These are phyloP conservation scores for Crocidura indochinensis DNA, from an alignment of 2,797 vertebrate species.

Conservation along the genomic window DNA sequence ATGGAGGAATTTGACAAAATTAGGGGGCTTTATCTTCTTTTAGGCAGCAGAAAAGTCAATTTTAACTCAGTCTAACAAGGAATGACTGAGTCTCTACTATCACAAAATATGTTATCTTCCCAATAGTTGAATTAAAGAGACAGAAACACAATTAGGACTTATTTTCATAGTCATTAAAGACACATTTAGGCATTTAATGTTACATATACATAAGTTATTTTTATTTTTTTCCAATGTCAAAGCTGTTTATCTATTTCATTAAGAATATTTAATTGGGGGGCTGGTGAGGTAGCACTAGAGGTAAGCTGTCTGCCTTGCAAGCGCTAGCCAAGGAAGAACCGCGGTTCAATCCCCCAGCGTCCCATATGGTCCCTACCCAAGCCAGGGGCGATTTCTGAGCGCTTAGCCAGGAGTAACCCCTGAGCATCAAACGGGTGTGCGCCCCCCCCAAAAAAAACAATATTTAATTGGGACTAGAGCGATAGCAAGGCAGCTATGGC, in stretches of 20 bases:
- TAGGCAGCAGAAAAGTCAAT: constrained; percentile 21
- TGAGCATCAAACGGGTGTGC: too few relatives aligned
- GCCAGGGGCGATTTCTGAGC: too few relatives aligned
- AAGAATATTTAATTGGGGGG: too few relatives aligned
- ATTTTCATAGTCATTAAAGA: constrained; percentile 18
- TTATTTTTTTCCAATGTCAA: background rate
- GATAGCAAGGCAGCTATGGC: too few relatives aligned
- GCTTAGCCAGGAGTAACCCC: too few relatives aligned
- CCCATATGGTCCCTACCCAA: too few relatives aligned
- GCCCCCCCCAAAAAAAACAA: too few relatives aligned
- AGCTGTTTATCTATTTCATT: background rate
- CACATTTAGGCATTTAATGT: constrained; percentile 57
- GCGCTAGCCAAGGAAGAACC: too few relatives aligned
- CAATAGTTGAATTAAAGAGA: background rate
- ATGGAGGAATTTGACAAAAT: background rate
- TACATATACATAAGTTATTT: background rate
- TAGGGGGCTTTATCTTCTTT: background rate
- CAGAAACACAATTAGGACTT: constrained; percentile 2
- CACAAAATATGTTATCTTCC: constrained; percentile 34
- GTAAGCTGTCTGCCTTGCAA: too few relatives aligned
- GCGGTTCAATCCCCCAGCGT: too few relatives aligned
- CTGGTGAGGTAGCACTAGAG: too few relatives aligned
- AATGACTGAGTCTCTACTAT: constrained; percentile 32
- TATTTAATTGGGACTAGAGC: too few relatives aligned
- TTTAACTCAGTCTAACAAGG: constrained; percentile 35